Percentiles rank a stretch among this genome's conserved stretches.
These are phyloP conservation scores for Thunnus thynnus DNA, from an alignment of 2,113 vertebrate genomes.

Conservation along the genomic window DNA sequence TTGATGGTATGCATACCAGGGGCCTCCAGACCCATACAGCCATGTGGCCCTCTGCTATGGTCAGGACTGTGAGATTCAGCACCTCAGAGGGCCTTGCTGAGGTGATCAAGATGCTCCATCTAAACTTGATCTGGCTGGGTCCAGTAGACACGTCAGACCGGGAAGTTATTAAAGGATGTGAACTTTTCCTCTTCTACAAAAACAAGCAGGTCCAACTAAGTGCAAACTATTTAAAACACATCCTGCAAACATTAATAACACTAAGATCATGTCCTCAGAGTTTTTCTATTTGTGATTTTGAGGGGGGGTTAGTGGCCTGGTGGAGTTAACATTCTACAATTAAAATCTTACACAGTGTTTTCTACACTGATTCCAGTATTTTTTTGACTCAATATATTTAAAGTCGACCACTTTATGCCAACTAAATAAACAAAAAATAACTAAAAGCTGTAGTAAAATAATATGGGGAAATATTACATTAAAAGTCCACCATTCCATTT, in stretches of 20 bases:
- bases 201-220: background rate
- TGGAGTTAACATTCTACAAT: background rate
- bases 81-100: conserved; percentile 21
- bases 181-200: background rate
- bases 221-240: background rate
- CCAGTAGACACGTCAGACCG: background rate
- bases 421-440: too few species aligned
- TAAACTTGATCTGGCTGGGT: conserved; percentile 39
- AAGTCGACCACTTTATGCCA: too few species aligned
- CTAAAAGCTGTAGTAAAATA: too few species aligned
- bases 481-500: background rate
- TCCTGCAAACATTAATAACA: background rate
- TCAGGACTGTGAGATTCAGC: conserved; percentile 31
- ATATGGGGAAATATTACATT: too few species aligned
- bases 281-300: background rate
- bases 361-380: too few species aligned
- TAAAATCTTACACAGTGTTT: background rate
- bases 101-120: conserved; percentile 7
- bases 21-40: conserved; percentile 20
- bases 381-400: too few species aligned
- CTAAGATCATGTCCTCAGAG: background rate
- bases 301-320: background rate
- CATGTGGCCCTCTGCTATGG: conserved; percentile 2
- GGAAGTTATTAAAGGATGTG: background rate
- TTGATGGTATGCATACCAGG: conserved; percentile 75